Evolutionary conservation across 2,888 invertebrate species (phyloP), one percentile per base, ranked within the genome.

Genomic region (Ophioninae sp.): DNA sequence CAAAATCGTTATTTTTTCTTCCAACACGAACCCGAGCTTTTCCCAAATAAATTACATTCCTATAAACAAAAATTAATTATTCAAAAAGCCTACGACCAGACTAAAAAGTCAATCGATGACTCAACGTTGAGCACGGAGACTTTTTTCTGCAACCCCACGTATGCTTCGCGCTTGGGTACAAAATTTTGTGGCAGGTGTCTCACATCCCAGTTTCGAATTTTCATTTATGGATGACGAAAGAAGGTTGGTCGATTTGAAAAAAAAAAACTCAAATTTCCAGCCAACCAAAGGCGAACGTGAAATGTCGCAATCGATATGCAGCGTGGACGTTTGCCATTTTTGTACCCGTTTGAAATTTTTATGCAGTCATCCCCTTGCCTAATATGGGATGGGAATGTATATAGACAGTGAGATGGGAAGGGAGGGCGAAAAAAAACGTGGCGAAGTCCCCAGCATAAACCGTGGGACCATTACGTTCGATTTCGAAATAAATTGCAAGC

Each of bases 401-500:
- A 7, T 59, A 20, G 6, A 58, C 13, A 58, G 58, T 78, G 58
- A 63, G 64, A 68, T 64, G 37, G 75, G 80, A 72, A 67, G 77
- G 59, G 58, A 74, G 59, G 44, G 13, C 10, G 44, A 10, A 44
- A 44, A 51, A 83, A 73, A 85, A 65, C 79, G 82, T 79, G 68
- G 81, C 85, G 75, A 81, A 82, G 86, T 83, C 82, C 76, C 69
- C 84, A 87, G 90, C 89, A 90, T 92, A 91, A 92, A 91, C 90
- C 89, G 89, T 74, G 88, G 89, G 89, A 90, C 92, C 91, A 92
- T 92, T 91, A 92, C 91, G 90, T 92, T 91, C 92, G 92, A 92
- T 92, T 92, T 90, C 87, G 87, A 92, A 92, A 92, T 92, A 92
- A 92, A 92, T 92, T 91, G 92, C 90, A 88, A 88, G 88, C 91